Evolutionary conservation across 1,140 invertebrate genomes (phyloP).

Genomic region (Lasioglossum baleicum): DNA sequence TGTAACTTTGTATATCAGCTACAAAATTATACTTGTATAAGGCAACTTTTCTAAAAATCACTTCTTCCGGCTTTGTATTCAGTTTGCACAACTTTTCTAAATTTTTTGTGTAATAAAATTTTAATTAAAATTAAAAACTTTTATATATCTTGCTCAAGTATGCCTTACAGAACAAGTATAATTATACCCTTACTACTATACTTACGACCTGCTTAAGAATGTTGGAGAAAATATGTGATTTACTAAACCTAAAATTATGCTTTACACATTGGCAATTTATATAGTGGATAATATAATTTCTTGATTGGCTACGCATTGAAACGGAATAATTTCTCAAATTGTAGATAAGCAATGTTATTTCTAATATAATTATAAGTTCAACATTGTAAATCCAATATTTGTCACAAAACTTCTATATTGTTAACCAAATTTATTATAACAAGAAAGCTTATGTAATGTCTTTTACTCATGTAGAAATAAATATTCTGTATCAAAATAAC

Average conservation of each 20-base stretch:
- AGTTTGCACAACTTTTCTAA: background rate
- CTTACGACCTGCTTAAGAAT: background rate
- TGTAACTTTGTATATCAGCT: background rate
- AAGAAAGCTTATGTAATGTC: background rate
- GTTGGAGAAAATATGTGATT: background rate
- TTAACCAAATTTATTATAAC: constrained; percentile 1
- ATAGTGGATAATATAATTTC: background rate
- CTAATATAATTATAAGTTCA: constrained; percentile 6
- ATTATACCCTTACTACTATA: background rate
- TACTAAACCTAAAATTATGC: too few relatives aligned
- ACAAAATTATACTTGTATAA: background rate
- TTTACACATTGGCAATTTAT: background rate
- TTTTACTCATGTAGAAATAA: background rate
- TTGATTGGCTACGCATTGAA: background rate
- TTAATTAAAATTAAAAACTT: background rate
- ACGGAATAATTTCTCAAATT: background rate
- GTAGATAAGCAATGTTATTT: background rate
- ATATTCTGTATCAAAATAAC: background rate
- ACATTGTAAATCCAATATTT: background rate
- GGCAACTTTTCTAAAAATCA: background rate
- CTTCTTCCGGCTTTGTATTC: background rate
- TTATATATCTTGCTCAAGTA: background rate
- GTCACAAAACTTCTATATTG: background rate
- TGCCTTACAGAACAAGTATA: background rate
- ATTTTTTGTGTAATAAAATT: background rate